Conservation (phyloP, 1,140 invertebrate genomes). For the Lordiphosa clarofinis region DNA sequence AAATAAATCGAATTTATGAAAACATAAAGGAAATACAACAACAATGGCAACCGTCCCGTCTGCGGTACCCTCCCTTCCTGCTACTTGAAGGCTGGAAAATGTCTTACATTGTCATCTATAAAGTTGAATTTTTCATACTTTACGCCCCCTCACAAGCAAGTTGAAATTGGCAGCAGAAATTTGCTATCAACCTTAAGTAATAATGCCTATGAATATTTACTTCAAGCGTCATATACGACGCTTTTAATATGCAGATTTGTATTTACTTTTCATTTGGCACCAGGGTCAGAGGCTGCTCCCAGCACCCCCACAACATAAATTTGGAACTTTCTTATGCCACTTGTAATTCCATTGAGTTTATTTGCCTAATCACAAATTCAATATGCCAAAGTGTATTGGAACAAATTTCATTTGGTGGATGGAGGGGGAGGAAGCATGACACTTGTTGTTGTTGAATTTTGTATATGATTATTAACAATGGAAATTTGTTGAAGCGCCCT, state of each 20-base stretch:
- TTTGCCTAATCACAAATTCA: constrained; percentile 76
- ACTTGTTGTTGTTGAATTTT: constrained; percentile 19
- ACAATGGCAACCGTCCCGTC: constrained; percentile 32
- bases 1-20: constrained; percentile 79
- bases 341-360: constrained; percentile 66
- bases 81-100: constrained; percentile 25
- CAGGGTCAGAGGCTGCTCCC: not conserved
- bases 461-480: constrained; percentile 45
- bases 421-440: constrained; percentile 20
- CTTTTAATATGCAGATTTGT: constrained; percentile 46
- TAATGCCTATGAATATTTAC: constrained; percentile 70
- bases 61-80: not conserved
- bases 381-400: constrained; percentile 73
- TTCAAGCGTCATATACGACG: constrained; percentile 48
- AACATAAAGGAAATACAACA: constrained; percentile 75
- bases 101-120: constrained; percentile 38
- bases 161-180: constrained; percentile 23
- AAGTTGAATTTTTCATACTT: constrained; percentile 16
- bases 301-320: constrained; percentile 30
- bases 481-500: constrained; percentile 3
- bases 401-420: constrained; percentile 53
- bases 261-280: constrained; percentile 19
- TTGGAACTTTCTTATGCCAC: constrained; percentile 38
- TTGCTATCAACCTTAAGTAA: constrained; percentile 33
- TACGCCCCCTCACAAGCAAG: not conserved